phyloP scores from a whole-genome alignment of 2,888 invertebrate species.

The Azorinus chamasolen region DNA sequence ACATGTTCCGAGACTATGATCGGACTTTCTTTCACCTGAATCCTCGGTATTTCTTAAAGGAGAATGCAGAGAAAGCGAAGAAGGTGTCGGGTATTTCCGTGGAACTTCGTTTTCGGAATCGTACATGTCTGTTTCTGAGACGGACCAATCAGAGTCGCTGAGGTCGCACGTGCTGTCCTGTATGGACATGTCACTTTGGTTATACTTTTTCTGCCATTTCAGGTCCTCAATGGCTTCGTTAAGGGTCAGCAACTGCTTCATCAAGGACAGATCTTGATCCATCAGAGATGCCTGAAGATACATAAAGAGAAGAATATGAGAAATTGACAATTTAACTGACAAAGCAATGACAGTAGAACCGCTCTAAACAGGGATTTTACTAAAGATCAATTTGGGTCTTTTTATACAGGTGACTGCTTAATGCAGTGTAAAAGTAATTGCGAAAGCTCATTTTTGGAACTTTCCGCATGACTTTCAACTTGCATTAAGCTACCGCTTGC shows the following conservation, averaged over 20 bases:
- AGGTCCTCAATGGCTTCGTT: slow-evolving; percentile 82
- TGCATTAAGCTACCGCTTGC: no score
- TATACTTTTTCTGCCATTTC: slow-evolving; percentile 79
- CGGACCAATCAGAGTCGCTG: slow-evolving; percentile 68
- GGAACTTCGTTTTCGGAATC: slow-evolving; percentile 64
- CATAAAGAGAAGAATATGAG: slow-evolving; percentile 13
- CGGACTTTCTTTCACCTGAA: not conserved
- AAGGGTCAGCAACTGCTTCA: slow-evolving; percentile 81
- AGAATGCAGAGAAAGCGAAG: slow-evolving; percentile 21
- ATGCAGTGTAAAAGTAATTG: no score
- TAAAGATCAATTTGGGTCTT: no score
- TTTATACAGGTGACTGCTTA: no score
- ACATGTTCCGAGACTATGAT: not conserved
- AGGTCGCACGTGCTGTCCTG: slow-evolving; percentile 69
- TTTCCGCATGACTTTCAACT: no score
- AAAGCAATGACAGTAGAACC: no score
- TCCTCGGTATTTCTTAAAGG: slow-evolving; percentile 20
- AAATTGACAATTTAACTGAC: no score
- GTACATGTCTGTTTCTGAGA: slow-evolving; percentile 77
- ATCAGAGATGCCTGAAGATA: slow-evolving; percentile 76
- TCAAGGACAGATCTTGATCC: slow-evolving; percentile 81
- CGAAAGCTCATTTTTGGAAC: no score
- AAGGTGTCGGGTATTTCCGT: slow-evolving; percentile 55
- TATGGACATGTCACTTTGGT: slow-evolving; percentile 64
- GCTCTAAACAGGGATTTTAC: no score